These are phyloP conservation scores for Hypercompe scribonia DNA, from an alignment of 2,888 invertebrate genomes.

Conservation along the genomic window DNA sequence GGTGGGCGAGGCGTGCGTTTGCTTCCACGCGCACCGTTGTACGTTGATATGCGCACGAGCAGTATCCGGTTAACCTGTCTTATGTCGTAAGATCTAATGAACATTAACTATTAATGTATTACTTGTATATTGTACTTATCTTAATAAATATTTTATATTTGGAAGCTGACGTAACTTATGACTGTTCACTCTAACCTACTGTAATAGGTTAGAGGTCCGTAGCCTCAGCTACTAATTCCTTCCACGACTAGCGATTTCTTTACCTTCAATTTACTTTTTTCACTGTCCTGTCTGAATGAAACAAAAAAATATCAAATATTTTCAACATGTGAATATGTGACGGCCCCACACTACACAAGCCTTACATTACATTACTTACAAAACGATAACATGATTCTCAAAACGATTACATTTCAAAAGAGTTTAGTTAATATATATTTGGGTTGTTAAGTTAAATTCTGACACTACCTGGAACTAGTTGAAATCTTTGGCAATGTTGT, in stretches of 20 bases:
- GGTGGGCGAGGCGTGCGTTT: conserved; percentile 40
- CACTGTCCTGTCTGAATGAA: no score
- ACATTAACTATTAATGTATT: conserved; percentile 27
- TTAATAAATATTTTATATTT: not conserved
- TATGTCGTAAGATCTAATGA: conserved; percentile 45
- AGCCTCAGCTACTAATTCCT: not conserved
- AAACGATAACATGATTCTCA: no score
- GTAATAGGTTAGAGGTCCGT: no score
- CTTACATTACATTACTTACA: no score
- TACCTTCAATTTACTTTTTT: not conserved
- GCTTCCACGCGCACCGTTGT: not conserved
- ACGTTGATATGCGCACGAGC: conserved; percentile 15
- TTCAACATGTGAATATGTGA: no score
- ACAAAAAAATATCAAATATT: no score
- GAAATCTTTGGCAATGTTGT: no score
- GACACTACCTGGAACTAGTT: no score
- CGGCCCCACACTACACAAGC: no score
- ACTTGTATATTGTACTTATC: conserved; percentile 12
- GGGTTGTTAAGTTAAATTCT: no score
- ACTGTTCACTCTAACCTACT: not conserved
- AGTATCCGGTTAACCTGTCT: conserved; percentile 46
- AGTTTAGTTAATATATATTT: no score
- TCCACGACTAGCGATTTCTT: not conserved
- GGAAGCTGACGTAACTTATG: not conserved
- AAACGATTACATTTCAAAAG: no score